phyloP scores from a whole-genome alignment of 2,113 vertebrate species.

The Ploceus nigricollis region DNA sequence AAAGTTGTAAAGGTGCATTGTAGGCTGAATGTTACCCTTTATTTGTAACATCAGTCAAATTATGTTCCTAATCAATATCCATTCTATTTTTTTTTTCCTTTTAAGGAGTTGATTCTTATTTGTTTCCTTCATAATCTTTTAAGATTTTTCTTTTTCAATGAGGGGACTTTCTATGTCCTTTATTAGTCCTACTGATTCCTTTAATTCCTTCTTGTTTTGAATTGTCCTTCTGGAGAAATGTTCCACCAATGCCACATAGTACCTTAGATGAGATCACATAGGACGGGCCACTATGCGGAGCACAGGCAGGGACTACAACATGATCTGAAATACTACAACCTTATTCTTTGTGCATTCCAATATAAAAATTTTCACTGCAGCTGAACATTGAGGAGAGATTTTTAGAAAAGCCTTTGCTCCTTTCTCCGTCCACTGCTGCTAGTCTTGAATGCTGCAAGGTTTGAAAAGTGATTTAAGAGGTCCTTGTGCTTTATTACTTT shows the following conservation, averaged over 20 bases:
- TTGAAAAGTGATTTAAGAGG: conserved; percentile 15
- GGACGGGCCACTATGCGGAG: neutral
- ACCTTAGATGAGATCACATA: neutral
- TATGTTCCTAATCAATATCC: neutral
- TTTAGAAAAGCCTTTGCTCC: neutral
- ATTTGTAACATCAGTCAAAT: neutral
- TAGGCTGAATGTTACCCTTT: neutral
- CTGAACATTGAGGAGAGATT: neutral
- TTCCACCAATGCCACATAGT: neutral
- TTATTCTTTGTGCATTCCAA: neutral
- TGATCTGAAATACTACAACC: neutral
- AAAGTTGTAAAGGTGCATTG: neutral
- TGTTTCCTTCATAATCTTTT: neutral
- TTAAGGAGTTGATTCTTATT: neutral
- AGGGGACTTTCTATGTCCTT: neutral
- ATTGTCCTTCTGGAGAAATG: neutral
- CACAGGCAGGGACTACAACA: neutral
- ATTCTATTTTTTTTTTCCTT: neutral
- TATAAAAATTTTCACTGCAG: neutral
- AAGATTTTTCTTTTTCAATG: neutral
- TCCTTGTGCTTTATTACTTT: neutral
- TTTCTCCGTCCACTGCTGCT: neutral
- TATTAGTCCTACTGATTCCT: neutral
- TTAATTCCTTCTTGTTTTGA: neutral
- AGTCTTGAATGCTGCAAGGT: neutral